phyloP scores from a whole-genome alignment of 2,888 invertebrate species.

The Stenolophus ochropezus region DNA sequence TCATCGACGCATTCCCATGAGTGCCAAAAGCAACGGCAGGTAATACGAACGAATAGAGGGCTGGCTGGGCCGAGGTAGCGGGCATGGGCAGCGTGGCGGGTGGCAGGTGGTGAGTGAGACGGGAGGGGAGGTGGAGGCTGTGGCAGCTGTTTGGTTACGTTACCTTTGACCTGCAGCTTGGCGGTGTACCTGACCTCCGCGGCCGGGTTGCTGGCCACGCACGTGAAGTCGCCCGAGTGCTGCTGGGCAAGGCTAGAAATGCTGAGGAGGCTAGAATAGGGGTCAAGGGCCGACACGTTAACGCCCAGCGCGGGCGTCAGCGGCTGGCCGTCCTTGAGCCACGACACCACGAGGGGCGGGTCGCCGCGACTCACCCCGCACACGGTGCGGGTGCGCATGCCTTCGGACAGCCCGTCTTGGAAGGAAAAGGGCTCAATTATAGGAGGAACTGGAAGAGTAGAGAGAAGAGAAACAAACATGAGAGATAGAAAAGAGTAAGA shows the following conservation, averaged over 20 bases:
- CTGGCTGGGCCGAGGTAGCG: slow-evolving; percentile 54
- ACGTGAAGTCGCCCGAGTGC: slow-evolving; percentile 86
- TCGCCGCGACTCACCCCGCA: slow-evolving; percentile 89
- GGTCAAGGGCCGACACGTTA: slow-evolving; percentile 83
- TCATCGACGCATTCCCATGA: slow-evolving; percentile 78
- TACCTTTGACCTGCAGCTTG: slow-evolving; percentile 89
- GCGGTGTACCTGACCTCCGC: slow-evolving; percentile 87
- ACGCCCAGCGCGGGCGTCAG: slow-evolving; percentile 80
- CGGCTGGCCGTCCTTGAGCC: slow-evolving; percentile 88
- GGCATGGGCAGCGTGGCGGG: slow-evolving; percentile 63
- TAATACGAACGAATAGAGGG: slow-evolving; percentile 61
- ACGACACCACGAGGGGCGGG: slow-evolving; percentile 85
- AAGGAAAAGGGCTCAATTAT: slow-evolving; percentile 90
- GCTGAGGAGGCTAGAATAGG: slow-evolving; percentile 85
- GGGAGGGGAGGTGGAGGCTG: slow-evolving; percentile 64
- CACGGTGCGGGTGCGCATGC: slow-evolving; percentile 87
- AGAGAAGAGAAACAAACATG: slow-evolving; percentile 76
- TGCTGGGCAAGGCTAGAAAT: slow-evolving; percentile 84
- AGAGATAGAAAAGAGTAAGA: slow-evolving; percentile 76
- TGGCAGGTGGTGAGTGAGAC: slow-evolving; percentile 45
- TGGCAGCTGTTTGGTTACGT: slow-evolving; percentile 71
- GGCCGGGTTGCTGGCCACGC: slow-evolving; percentile 86
- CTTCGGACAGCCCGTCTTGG: slow-evolving; percentile 88
- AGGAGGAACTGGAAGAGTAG: slow-evolving; percentile 82
- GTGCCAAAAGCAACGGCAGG: slow-evolving; percentile 77